Conservation (phyloP, 2,888 invertebrate species). For the Clanis bilineata region DNA sequence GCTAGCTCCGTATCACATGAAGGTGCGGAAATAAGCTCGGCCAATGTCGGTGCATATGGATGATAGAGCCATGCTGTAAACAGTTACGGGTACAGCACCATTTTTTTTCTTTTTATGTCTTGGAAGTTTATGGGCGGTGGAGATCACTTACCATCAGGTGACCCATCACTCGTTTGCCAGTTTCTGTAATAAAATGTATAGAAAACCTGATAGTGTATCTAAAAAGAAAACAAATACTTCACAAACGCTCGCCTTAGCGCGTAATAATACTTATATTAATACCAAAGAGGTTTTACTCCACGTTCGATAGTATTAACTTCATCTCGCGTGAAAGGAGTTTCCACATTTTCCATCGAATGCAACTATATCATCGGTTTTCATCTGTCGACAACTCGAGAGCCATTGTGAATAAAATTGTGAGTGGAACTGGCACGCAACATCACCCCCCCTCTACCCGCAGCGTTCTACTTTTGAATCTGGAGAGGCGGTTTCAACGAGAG, state of each 20-base stretch:
- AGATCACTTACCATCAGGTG: too few relatives aligned
- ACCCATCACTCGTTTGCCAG: too few relatives aligned
- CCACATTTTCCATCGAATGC: conserved; percentile 29
- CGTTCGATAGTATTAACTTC: conserved; percentile 7
- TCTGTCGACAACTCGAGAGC: conserved; percentile 36
- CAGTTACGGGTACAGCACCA: too few relatives aligned
- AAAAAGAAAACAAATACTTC: background rate
- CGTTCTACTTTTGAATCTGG: conserved; percentile 48
- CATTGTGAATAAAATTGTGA: conserved; percentile 47
- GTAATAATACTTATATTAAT: too few relatives aligned
- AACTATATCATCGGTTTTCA: conserved; percentile 39
- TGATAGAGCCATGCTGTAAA: too few relatives aligned
- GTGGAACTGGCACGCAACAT: conserved; percentile 49
- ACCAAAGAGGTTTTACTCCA: background rate
- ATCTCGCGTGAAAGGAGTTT: conserved; percentile 19
- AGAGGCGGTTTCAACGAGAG: conserved; percentile 37
- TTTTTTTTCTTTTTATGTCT: too few relatives aligned
- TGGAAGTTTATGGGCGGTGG: too few relatives aligned
- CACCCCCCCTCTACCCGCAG: conserved; percentile 24
- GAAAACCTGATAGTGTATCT: too few relatives aligned
- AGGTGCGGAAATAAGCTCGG: too few relatives aligned
- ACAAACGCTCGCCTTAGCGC: background rate
- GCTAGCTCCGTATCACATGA: too few relatives aligned
- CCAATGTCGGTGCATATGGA: too few relatives aligned
- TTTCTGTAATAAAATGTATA: too few relatives aligned